Conservation (phyloP, 1,140 invertebrate genomes). For the Cotesia chilonis region DNA sequence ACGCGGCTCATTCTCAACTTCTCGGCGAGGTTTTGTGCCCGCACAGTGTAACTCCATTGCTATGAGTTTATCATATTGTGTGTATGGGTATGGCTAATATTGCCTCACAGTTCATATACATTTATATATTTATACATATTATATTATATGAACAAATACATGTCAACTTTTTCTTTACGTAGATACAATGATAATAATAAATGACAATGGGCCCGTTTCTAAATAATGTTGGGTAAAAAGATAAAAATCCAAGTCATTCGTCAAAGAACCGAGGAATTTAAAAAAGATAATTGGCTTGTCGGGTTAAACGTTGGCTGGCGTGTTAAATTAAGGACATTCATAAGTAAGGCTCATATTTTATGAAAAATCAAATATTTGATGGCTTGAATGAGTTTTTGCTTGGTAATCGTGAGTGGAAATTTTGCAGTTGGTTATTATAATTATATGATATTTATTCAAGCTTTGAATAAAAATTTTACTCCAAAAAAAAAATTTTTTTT, state of each 20-base stretch:
- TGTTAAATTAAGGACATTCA: not conserved
- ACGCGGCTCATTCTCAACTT: not conserved
- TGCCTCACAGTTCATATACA: not conserved
- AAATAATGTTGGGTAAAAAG: no score
- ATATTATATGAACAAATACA: no score
- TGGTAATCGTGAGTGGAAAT: no score
- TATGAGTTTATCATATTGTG: not conserved
- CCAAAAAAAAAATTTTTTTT: no score
- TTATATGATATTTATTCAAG: no score
- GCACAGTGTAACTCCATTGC: not conserved
- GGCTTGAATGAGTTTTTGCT: no score
- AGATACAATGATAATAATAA: not conserved
- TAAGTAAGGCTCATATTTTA: not conserved
- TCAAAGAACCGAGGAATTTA: slow-evolving; percentile 5
- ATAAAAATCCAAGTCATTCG: not conserved
- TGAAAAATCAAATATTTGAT: slow-evolving; percentile 1
- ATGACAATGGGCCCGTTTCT: no score
- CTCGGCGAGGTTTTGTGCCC: no score
- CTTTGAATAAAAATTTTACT: no score
- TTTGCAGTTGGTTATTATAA: no score
- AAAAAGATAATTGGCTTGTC: slow-evolving; percentile 4
- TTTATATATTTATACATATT: no score
- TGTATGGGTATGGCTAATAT: not conserved
- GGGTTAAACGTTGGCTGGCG: not conserved
- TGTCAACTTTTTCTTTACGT: no score